Evolutionary conservation across 2,113 vertebrate species (phyloP).

Genomic region (Synodontis membranacea): DNA sequence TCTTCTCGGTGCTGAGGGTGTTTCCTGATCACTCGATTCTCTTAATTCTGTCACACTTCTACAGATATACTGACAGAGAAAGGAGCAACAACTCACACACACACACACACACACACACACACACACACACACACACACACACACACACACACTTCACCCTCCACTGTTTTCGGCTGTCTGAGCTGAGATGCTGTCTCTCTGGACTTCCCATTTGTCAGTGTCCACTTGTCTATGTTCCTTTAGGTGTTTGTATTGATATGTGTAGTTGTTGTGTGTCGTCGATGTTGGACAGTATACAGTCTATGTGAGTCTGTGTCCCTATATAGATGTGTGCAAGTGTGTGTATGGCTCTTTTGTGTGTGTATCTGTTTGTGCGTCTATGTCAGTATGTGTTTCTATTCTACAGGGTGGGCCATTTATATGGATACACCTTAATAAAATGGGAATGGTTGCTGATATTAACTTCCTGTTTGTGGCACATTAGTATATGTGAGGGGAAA

Average conservation of each 20-base stretch:
- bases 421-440: too few species aligned
- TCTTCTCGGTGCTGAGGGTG: constrained; percentile 1
- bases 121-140: background rate
- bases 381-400: background rate
- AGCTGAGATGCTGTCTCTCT: constrained; percentile 74
- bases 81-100: background rate
- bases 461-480: too few species aligned
- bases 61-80: background rate
- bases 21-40: constrained; percentile 14
- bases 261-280: constrained; percentile 52
- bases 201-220: constrained; percentile 65
- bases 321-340: constrained; percentile 49
- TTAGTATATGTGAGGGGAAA: too few species aligned
- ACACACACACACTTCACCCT: background rate
- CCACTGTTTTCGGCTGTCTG: constrained; percentile 52
- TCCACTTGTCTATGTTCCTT: constrained; percentile 46
- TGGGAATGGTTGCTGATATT: too few species aligned
- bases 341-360: constrained; percentile 26
- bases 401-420: too few species aligned
- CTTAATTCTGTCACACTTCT: constrained; percentile 22
- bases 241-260: constrained; percentile 42
- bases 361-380: constrained; percentile 13
- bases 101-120: background rate
- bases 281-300: background rate
- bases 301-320: constrained; percentile 37